phyloP scores from a whole-genome alignment of 2,113 vertebrate genomes.

The Lates calcarifer region DNA sequence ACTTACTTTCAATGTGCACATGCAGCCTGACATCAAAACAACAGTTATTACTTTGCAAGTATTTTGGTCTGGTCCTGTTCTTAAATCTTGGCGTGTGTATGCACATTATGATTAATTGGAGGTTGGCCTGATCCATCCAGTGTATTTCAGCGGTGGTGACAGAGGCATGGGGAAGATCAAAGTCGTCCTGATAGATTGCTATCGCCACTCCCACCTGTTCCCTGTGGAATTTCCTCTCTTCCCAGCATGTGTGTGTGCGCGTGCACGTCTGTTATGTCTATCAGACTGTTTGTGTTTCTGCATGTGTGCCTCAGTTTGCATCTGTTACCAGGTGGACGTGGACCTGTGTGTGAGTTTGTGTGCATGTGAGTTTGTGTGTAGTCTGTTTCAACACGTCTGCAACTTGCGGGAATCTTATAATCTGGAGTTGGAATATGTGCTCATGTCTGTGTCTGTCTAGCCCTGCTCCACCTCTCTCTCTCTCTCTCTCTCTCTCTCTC shows the following conservation, averaged over 20 bases:
- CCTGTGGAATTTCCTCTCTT: slow-evolving; percentile 80
- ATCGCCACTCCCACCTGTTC: slow-evolving; percentile 84
- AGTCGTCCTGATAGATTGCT: slow-evolving; percentile 79
- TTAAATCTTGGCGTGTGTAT: slow-evolving; percentile 36
- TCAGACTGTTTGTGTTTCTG: slow-evolving; percentile 80
- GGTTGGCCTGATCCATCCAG: slow-evolving; percentile 55
- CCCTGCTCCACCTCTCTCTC: slow-evolving; percentile 70
- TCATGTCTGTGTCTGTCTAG: slow-evolving; percentile 83
- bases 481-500: slow-evolving; percentile 32
- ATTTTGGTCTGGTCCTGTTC: slow-evolving; percentile 21
- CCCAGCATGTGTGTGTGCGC: slow-evolving; percentile 69
- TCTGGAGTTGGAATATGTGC: slow-evolving; percentile 84
- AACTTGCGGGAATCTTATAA: slow-evolving; percentile 86
- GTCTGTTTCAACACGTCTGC: slow-evolving; percentile 84
- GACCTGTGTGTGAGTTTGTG: slow-evolving; percentile 44
- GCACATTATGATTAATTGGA: slow-evolving; percentile 59
- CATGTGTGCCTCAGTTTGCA: slow-evolving; percentile 80
- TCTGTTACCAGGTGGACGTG: slow-evolving; percentile 74
- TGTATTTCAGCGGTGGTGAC: slow-evolving; percentile 64
- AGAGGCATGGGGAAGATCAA: slow-evolving; percentile 75
- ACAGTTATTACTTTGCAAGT: neutral
- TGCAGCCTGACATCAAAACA: slow-evolving; percentile 22
- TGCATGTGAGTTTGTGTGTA: slow-evolving; percentile 66
- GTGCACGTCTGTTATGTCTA: slow-evolving; percentile 81
- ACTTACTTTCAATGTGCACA: slow-evolving; percentile 8